Evolutionary conservation across 1,140 invertebrate genomes (phyloP).

Genomic region (Aphelenchoides fujianensis): DNA sequence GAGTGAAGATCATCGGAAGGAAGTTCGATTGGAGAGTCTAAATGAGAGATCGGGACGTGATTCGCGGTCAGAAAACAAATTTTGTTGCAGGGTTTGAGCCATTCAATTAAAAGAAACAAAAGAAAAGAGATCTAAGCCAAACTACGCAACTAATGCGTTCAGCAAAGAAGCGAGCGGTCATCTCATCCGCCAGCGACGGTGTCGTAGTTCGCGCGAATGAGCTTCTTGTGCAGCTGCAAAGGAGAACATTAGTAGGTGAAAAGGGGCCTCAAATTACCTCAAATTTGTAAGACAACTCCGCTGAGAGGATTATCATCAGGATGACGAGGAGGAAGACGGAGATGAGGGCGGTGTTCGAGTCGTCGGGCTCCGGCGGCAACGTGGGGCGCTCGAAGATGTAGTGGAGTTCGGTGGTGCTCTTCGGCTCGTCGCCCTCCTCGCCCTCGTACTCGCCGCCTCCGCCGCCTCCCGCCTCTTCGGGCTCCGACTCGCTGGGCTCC

Average conservation of each 20-base stretch:
- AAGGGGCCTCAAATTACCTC: too few relatives aligned
- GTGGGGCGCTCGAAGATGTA: slow-evolving; percentile 60
- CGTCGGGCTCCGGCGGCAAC: slow-evolving; percentile 55
- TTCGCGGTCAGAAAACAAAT: neutral
- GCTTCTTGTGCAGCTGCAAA: slow-evolving; percentile 53
- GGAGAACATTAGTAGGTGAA: too few relatives aligned
- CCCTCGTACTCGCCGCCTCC: slow-evolving; percentile 32
- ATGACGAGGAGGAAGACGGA: slow-evolving; percentile 58
- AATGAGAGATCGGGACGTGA: too few relatives aligned
- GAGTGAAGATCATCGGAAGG: too few relatives aligned
- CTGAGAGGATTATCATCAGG: slow-evolving; percentile 55
- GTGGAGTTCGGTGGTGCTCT: slow-evolving; percentile 43
- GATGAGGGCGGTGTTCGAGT: slow-evolving; percentile 48
- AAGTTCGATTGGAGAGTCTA: too few relatives aligned
- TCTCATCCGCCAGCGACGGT: slow-evolving; percentile 55
- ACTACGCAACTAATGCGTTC: neutral
- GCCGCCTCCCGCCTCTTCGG: slow-evolving; percentile 35
- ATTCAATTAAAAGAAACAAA: neutral
- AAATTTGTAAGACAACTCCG: slow-evolving; percentile 57
- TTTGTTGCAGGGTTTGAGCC: neutral
- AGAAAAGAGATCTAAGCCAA: slow-evolving; percentile 2
- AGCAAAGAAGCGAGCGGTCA: neutral
- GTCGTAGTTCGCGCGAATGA: slow-evolving; percentile 57
- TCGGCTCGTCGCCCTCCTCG: slow-evolving; percentile 22
- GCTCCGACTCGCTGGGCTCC: slow-evolving; percentile 34